phyloP scores from a whole-genome alignment of 1,140 invertebrate species.

The Drosophila triauraria region DNA sequence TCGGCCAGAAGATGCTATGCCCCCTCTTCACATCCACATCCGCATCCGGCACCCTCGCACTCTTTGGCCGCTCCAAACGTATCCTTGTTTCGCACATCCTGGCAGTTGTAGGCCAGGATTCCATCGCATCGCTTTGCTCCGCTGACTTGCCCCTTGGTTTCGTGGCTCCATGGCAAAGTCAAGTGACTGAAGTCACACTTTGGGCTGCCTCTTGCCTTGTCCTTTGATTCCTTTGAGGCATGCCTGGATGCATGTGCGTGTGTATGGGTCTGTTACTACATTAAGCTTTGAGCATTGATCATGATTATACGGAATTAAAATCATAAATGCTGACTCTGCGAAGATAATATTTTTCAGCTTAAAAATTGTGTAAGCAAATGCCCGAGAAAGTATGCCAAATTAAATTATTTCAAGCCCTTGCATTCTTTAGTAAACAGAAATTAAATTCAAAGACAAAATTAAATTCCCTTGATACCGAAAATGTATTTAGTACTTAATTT shows the following conservation, averaged over 20 bases:
- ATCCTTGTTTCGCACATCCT: slow-evolving; percentile 59
- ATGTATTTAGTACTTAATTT: background rate
- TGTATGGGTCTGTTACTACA: slow-evolving; percentile 12
- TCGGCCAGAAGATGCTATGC: slow-evolving; percentile 44
- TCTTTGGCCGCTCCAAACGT: slow-evolving; percentile 15
- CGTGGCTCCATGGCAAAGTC: slow-evolving; percentile 55
- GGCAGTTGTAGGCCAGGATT: slow-evolving; percentile 44
- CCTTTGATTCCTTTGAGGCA: slow-evolving; percentile 39
- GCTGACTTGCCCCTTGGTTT: slow-evolving; percentile 54
- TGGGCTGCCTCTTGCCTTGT: slow-evolving; percentile 21
- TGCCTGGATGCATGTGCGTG: background rate
- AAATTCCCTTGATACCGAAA: too few species aligned
- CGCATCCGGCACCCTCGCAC: background rate
- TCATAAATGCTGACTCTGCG: slow-evolving; percentile 21
- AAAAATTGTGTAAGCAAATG: background rate
- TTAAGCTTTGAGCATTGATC: slow-evolving; percentile 36
- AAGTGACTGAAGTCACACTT: slow-evolving; percentile 73
- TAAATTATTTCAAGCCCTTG: background rate
- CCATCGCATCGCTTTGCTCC: slow-evolving; percentile 24
- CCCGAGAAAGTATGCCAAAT: background rate
- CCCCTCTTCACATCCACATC: background rate
- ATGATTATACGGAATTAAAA: slow-evolving; percentile 41
- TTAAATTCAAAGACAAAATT: background rate
- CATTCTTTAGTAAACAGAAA: background rate
- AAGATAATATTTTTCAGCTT: slow-evolving; percentile 3